A percentile compares a stretch with the other conserved stretches of the same genome.
phyloP scores from a whole-genome alignment of 1,140 invertebrate species.

The Oreohelix idahoensis region DNA sequence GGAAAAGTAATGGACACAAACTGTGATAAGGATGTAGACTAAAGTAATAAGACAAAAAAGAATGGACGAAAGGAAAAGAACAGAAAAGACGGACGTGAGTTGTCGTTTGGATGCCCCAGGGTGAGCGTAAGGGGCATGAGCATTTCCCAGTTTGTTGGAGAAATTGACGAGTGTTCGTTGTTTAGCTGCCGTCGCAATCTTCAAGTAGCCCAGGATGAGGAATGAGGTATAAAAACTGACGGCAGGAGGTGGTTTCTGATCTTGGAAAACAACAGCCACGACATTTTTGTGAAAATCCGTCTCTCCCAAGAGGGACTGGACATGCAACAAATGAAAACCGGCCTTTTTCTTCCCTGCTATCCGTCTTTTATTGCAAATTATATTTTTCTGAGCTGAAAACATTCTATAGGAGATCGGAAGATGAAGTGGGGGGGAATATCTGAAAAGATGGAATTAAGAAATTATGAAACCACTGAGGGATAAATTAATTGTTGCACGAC shows the following conservation, averaged over 20 bases:
- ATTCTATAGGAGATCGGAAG: not conserved
- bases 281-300: not conserved
- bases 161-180: slow-evolving; percentile 19
- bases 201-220: not conserved
- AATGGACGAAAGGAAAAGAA: not conserved
- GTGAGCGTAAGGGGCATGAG: slow-evolving; percentile 1
- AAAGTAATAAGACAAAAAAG: not conserved
- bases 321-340: slow-evolving; percentile 9
- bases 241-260: not conserved
- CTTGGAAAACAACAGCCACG: not conserved
- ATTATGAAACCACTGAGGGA: not conserved
- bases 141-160: slow-evolving; percentile 16
- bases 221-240: slow-evolving; percentile 10
- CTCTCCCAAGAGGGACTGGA: not conserved
- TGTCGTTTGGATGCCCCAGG: not conserved
- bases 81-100: not conserved
- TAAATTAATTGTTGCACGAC: slow-evolving; percentile 8
- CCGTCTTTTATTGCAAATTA: slow-evolving; percentile 9
- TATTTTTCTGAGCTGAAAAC: slow-evolving; percentile 7
- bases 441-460: not conserved
- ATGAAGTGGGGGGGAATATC: not conserved
- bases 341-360: not conserved
- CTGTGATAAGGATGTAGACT: too few relatives aligned
- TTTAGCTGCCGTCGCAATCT: slow-evolving; percentile 9
- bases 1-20: too few relatives aligned